These are phyloP conservation scores for Rousettus leschenaultii DNA, from an alignment of 2,113 vertebrate genomes.

Conservation along the genomic window DNA sequence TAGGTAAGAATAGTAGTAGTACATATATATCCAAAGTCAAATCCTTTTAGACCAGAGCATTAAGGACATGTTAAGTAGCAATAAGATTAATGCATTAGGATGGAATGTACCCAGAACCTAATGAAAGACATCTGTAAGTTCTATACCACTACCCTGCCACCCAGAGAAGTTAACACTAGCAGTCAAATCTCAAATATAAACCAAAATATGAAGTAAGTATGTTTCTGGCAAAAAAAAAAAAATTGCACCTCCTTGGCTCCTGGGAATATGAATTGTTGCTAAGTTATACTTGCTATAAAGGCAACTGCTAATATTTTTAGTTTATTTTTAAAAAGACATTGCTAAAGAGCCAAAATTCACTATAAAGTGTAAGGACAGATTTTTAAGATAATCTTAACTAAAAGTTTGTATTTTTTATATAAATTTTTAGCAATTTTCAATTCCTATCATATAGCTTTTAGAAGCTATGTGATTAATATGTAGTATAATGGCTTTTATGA, in stretches of 20 bases:
- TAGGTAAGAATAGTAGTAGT: background rate
- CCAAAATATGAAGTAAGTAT: background rate
- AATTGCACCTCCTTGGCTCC: background rate
- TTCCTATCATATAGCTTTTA: background rate
- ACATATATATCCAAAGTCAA: background rate
- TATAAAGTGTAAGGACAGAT: background rate
- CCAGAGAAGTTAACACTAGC: background rate
- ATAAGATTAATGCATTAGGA: background rate
- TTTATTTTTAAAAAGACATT: background rate
- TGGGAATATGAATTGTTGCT: background rate
- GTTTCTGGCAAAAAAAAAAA: background rate
- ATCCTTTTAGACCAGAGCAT: background rate
- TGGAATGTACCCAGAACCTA: background rate
- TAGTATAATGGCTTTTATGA: background rate
- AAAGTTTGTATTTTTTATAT: background rate
- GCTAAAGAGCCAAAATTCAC: slow-evolving; percentile 9
- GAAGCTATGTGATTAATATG: background rate
- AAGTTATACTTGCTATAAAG: background rate
- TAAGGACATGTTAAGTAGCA: background rate
- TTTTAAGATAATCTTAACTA: background rate
- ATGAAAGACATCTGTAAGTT: background rate
- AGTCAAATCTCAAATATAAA: background rate
- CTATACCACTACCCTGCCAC: background rate
- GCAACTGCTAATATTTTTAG: background rate
- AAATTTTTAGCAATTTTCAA: background rate